These are phyloP conservation scores for Heteromyza rotundicornis DNA, from an alignment of 2,888 invertebrate genomes.

Conservation along the genomic window DNA sequence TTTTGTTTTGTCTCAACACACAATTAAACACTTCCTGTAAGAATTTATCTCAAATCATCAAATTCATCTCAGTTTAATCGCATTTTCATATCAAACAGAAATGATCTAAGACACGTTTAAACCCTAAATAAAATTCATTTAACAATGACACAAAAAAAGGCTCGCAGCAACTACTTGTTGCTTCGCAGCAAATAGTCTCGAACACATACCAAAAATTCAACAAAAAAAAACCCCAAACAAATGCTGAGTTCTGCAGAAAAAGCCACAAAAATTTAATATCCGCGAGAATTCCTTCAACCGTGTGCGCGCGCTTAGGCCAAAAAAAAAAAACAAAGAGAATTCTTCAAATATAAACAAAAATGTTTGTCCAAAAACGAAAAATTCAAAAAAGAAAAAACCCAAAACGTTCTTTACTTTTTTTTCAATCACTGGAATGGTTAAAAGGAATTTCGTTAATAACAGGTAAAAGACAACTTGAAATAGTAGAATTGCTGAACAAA, in stretches of 20 bases:
- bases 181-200: neutral
- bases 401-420: neutral
- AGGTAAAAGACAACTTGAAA: neutral
- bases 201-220: neutral
- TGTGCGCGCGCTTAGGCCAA: too few relatives aligned
- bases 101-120: constrained; percentile 22
- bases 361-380: constrained; percentile 7
- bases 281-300: constrained; percentile 19
- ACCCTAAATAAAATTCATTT: neutral
- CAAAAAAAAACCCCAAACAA: neutral
- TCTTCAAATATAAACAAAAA: constrained; percentile 13
- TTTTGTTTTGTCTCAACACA: neutral
- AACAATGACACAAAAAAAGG: neutral
- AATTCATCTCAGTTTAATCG: constrained; percentile 8
- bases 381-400: neutral
- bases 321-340: too few relatives aligned
- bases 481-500: too few relatives aligned
- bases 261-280: constrained; percentile 22
- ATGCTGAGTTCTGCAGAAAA: constrained; percentile 4
- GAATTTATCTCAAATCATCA: neutral
- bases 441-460: too few relatives aligned
- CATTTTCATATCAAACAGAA: constrained; percentile 22
- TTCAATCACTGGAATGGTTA: neutral
- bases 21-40: neutral
- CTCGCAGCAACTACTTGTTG: neutral